Conservation (phyloP, 2,888 invertebrate genomes). For the Noctua fimbriata region DNA sequence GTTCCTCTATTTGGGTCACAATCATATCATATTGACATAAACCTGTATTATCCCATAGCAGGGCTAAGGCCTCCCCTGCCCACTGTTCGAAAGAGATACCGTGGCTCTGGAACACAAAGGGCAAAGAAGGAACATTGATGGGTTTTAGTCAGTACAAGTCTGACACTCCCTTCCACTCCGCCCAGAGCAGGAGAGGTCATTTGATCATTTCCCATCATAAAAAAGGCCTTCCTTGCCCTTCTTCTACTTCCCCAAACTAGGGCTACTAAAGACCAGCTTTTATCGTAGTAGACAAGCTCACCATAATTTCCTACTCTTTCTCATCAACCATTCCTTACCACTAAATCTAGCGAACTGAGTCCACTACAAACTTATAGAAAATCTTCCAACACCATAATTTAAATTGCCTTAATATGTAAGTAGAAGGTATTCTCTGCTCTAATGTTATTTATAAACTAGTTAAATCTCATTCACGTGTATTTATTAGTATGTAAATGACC, state of each 20-base stretch:
- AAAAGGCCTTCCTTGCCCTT: no score
- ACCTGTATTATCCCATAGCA: no score
- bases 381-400: background rate
- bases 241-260: background rate
- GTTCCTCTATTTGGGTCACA: background rate
- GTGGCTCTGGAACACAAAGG: no score
- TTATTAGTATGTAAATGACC: constrained; percentile 44
- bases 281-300: background rate
- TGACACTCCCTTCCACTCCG: no score
- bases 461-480: constrained; percentile 23
- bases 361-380: background rate
- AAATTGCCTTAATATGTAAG: background rate
- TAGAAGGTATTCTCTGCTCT: background rate
- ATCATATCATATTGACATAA: background rate
- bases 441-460: background rate
- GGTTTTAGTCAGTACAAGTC: no score
- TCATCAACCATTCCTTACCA: background rate
- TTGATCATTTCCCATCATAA: no score
- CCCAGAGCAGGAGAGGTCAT: no score
- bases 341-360: background rate
- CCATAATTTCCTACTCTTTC: background rate
- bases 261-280: background rate
- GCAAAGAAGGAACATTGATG: no score
- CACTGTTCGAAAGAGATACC: no score
- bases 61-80: no score